These are phyloP conservation scores for Athalia cordata DNA, from an alignment of 2,888 invertebrate species.

Conservation along the genomic window DNA sequence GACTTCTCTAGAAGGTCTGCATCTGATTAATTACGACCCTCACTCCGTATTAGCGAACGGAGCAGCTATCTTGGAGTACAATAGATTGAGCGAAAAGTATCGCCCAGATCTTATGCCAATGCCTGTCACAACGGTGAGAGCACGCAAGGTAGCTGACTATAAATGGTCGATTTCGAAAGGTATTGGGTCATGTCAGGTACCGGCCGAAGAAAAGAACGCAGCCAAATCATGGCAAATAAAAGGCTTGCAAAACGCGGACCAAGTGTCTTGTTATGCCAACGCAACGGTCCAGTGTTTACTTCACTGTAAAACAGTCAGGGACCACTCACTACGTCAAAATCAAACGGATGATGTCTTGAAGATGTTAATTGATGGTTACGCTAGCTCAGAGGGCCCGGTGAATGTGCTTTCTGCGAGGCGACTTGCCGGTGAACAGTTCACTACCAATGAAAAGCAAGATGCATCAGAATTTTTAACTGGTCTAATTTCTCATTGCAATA, in stretches of 20 bases:
- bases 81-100: neutral
- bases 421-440: slow-evolving; percentile 26
- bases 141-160: slow-evolving; percentile 40
- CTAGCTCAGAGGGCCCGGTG: neutral
- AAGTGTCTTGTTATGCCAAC: too few relatives aligned
- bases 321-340: too few relatives aligned
- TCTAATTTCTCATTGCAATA: slow-evolving; percentile 11
- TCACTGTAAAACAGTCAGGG: too few relatives aligned
- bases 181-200: neutral
- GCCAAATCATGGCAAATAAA: too few relatives aligned
- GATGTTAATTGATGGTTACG: slow-evolving; percentile 6
- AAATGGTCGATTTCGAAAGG: slow-evolving; percentile 15
- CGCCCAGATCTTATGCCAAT: too few relatives aligned
- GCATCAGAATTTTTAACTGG: slow-evolving; percentile 31
- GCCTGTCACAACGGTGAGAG: slow-evolving; percentile 29
- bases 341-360: neutral
- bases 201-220: too few relatives aligned
- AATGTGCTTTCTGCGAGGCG: slow-evolving; percentile 15
- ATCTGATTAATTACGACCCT: slow-evolving; percentile 57
- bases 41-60: slow-evolving; percentile 48
- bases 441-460: slow-evolving; percentile 10
- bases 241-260: too few relatives aligned
- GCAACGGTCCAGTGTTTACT: too few relatives aligned
- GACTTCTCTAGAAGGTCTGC: slow-evolving; percentile 51
- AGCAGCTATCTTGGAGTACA: slow-evolving; percentile 48